Percentiles rank a stretch among this genome's conserved stretches.
These are phyloP conservation scores for Dorcus hopei DNA, from an alignment of 2,888 invertebrate genomes.

Conservation along the genomic window DNA sequence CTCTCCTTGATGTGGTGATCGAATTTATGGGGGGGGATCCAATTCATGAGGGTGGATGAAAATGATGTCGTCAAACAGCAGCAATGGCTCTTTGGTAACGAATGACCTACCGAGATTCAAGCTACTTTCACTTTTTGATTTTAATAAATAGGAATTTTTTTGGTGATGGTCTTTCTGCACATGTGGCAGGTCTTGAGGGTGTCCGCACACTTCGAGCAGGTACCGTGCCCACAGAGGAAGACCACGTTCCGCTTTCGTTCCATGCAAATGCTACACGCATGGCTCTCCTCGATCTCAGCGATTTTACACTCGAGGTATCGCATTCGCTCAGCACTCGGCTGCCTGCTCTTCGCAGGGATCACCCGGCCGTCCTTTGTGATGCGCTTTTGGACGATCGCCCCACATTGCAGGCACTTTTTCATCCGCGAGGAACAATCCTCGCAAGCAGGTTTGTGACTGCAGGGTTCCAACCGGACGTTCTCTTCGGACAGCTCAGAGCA, in stretches of 20 bases:
- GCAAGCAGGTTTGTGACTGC: conserved; percentile 71
- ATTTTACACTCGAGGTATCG: conserved; percentile 73
- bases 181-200: conserved; percentile 82
- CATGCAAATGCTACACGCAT: conserved; percentile 86
- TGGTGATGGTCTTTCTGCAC: conserved; percentile 74
- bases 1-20: too few relatives aligned
- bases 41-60: too few relatives aligned
- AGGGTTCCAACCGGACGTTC: conserved; percentile 67
- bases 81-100: too few relatives aligned
- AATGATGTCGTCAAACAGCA: too few relatives aligned
- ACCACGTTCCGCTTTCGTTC: conserved; percentile 77
- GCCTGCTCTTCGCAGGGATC: conserved; percentile 53
- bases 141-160: conserved; percentile 60
- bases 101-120: too few relatives aligned
- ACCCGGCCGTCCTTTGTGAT: conserved; percentile 54
- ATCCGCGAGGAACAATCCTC: conserved; percentile 72
- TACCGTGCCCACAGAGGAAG: conserved; percentile 85
- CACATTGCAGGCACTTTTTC: conserved; percentile 74
- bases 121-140: too few relatives aligned
- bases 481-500: conserved; percentile 67
- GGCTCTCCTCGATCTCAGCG: conserved; percentile 82
- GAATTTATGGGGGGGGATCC: too few relatives aligned
- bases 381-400: conserved; percentile 57
- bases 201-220: conserved; percentile 78
- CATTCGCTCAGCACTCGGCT: conserved; percentile 64